Evolutionary conservation across 2,113 vertebrate species (phyloP).

Genomic region (Myanophis thanlyinensis): DNA sequence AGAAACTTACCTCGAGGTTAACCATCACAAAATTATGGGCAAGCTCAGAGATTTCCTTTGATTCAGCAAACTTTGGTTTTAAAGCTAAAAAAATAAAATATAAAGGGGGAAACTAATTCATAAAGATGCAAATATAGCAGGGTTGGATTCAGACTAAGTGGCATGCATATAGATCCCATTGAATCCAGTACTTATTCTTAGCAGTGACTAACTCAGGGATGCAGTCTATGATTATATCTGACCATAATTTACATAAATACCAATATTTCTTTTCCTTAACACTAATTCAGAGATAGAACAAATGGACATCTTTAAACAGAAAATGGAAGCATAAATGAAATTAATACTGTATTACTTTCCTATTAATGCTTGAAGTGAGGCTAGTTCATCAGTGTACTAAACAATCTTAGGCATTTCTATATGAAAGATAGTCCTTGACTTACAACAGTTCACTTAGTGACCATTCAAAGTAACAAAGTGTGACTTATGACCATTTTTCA

Average conservation of each 20-base stretch:
- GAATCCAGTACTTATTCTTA: neutral
- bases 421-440: neutral
- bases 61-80: slow-evolving; percentile 97
- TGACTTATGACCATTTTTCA: no score
- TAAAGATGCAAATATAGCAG: neutral
- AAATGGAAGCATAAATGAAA: neutral
- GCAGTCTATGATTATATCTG: neutral
- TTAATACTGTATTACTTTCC: neutral
- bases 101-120: neutral
- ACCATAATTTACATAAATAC: neutral
- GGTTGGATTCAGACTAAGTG: neutral
- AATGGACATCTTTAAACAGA: neutral
- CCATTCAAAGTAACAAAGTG: no score
- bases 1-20: slow-evolving; percentile 88
- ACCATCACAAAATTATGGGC: slow-evolving; percentile 99
- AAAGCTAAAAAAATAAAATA: slow-evolving; percentile 72
- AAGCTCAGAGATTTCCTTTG: slow-evolving; percentile 95
- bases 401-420: neutral
- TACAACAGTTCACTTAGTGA: neutral
- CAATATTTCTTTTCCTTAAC: neutral
- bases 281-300: neutral
- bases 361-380: neutral
- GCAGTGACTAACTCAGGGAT: neutral
- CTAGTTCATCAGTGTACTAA: neutral
- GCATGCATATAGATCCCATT: neutral